phyloP scores from a whole-genome alignment of 2,888 invertebrate genomes.

The Heliconius sara region DNA sequence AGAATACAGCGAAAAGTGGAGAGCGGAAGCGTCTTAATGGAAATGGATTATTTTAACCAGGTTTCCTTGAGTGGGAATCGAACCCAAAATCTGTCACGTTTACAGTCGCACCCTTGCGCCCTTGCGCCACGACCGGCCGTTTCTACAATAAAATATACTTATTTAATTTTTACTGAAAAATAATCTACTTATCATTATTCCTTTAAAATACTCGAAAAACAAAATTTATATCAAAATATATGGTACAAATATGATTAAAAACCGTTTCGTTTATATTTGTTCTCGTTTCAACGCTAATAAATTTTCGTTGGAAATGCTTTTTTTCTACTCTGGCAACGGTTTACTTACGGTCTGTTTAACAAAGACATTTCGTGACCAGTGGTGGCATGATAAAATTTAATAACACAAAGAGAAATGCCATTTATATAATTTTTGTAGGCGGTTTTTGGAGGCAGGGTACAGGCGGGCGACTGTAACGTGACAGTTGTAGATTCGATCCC shows the following conservation, averaged over 20 bases:
- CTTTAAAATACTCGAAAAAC: neutral
- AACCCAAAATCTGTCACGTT: too few species aligned
- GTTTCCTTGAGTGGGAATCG: too few species aligned
- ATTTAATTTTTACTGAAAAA: neutral
- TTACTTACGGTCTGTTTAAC: slow-evolving; percentile 65
- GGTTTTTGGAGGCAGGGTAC: too few species aligned
- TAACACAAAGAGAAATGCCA: slow-evolving; percentile 57
- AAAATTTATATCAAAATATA: neutral
- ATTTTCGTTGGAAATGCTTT: slow-evolving; percentile 57
- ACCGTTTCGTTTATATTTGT: slow-evolving; percentile 31
- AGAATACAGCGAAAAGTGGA: too few species aligned
- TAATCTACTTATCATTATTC: neutral
- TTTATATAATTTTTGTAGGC: slow-evolving; percentile 48
- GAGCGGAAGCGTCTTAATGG: too few species aligned
- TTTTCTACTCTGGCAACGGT: slow-evolving; percentile 50
- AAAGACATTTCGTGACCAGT: slow-evolving; percentile 68
- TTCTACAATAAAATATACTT: too few species aligned
- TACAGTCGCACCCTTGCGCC: too few species aligned
- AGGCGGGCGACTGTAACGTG: too few species aligned
- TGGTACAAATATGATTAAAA: slow-evolving; percentile 33
- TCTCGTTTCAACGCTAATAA: slow-evolving; percentile 48
- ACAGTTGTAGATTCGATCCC: too few species aligned
- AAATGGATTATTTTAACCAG: too few species aligned
- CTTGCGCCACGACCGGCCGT: too few species aligned
- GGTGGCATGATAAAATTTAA: slow-evolving; percentile 73